Base-by-base conservation (phyloP, 2,113 vertebrate genomes). In the Scomber scombrus region DNA sequence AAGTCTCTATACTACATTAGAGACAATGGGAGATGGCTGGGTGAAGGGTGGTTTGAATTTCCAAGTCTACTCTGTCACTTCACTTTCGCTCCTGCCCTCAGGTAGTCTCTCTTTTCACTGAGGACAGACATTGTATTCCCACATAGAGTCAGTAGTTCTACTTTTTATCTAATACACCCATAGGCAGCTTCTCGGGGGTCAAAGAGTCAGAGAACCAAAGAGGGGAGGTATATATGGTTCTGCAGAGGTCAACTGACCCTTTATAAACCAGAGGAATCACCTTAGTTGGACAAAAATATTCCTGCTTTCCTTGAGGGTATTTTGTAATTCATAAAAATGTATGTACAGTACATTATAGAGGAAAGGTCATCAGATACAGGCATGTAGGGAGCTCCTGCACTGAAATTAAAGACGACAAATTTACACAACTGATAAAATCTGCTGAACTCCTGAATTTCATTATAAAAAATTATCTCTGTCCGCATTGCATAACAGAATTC, bases 41-140 rank as follows among this genome's bases (percentile, higher is more conserved):
- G 40, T 75, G 58, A 85, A 76, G 34, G 71, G 76, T 75, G 67
- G 70, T 82, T 84, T 85, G 34, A 47, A 70, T 86, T 81, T 83
- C 76, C 70, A 85, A 71, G 68, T 52, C 23, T 29, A 29, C 66
- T 75, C 52, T 68, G 62, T 85, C 63, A 34, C 81, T 73, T 79
- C 56, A 65, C 68, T 86, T 71, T 58, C 81, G 46, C 46, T 61
- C 4, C 54, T 71, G 73, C 73, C 86, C 67, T 29, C 0, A 56
- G 75, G 82, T 62, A 26, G 14, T 49, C 18, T 86, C 29, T 58
- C 26, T 68, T 90, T 82, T 86, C 43, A 86, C 47, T 55, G 71
- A 88, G 16, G 34, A 75, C 52, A 76, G n/a, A 75, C 67, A 74
- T 69, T 61, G 56, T 47, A 65, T 85, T 75, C 85, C 77, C 54